phyloP scores from a whole-genome alignment of 2,113 vertebrate genomes.

The cattle (Bos taurus) region DNA sequence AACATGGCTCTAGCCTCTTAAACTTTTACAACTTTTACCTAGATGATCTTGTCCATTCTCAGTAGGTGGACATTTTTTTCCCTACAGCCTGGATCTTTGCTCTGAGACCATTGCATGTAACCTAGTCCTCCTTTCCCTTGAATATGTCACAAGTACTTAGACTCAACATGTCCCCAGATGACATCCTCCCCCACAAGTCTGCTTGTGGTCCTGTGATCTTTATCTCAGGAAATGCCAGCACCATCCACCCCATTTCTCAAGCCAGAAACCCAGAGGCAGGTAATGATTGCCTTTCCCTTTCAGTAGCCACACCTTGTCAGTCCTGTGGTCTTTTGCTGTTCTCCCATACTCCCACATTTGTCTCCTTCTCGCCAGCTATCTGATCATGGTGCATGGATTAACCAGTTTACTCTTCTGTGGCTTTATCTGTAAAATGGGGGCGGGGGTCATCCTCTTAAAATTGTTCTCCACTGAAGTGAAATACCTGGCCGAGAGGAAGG shows the following conservation, averaged over 20 bases:
- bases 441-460: neutral
- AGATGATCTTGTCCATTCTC: neutral
- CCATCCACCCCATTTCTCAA: neutral
- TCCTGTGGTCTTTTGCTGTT: neutral
- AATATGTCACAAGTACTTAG: neutral
- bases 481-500: neutral
- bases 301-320: neutral
- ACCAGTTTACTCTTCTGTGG: neutral
- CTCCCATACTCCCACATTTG: neutral
- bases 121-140: neutral
- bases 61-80: neutral
- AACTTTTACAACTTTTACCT: neutral
- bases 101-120: neutral
- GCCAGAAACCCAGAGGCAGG: neutral
- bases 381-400: neutral
- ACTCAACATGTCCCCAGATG: neutral
- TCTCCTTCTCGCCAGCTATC: neutral
- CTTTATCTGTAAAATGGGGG: neutral
- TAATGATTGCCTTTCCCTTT: neutral
- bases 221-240: conserved; percentile 4
- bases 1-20: neutral
- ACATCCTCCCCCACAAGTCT: neutral
- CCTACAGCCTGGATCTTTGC: neutral
- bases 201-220: neutral
- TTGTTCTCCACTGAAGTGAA: neutral